Base-by-base conservation (phyloP, 2,113 vertebrate genomes). In the Calyptomena viridis region DNA sequence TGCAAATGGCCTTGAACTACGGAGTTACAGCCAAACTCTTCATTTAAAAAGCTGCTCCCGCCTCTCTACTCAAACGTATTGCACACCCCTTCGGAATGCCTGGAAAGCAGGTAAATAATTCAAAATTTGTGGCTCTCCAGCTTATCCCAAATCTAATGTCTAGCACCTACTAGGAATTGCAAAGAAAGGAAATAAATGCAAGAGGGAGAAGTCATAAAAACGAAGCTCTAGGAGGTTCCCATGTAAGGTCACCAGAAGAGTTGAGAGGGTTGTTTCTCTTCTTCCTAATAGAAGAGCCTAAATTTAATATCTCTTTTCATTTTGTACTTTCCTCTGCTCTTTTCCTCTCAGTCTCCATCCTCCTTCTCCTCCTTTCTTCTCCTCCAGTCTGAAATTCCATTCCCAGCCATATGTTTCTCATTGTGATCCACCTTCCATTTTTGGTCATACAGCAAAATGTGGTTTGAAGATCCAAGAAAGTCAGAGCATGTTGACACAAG, bases 401-500 rank as follows among this genome's bases (percentile, higher is more conserved):
- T 95, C 88, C 67, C 56, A 72, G 90, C 90, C 95, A 96, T 96
- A 94, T 96, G 94, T 93, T 97, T 94, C 93, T 93, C 91, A 94
- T 92, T 94, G 91, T 71, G 64, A 92, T 82, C 93, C 87, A 95
- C 84, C 90, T 97, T 94, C 95, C 94, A 96, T 96, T 96, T 96
- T 95, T 96, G 94, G 92, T 95, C 95, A 96, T 90, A 49, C 23
- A 91, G 81, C 93, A 94, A 86, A 94, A 93, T 92, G 88, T 80
- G 92, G 84, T 89, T 93, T 93, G 93, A 96, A 91, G 95, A 92
- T 94, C 87, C 90, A 93, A 96, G 89, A 87, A 91, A 96, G 93
- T 69, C 87, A 94, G 94, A 88, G 90, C 0, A 7, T 95, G 95
- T 94, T 96, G 95, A 96, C 94, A 97, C 91, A 96, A 89, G 93